Evolutionary conservation across 2,113 vertebrate species (phyloP), one percentile per base, ranked within the genome.

Genomic region (Gobiocypris rarus): DNA sequence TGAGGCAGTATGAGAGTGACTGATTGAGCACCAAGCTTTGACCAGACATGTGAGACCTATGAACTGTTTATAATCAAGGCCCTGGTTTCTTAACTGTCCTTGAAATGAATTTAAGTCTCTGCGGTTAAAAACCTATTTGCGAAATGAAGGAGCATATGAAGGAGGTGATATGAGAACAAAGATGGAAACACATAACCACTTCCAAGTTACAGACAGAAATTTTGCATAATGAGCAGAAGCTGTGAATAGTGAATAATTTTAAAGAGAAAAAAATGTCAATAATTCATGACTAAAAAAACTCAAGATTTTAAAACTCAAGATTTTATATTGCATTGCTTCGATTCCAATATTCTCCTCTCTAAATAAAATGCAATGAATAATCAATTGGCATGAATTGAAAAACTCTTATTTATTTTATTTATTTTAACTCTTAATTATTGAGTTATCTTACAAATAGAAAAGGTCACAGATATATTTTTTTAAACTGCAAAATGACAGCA

Each of bases 161-260:
- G 19, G 31, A 58, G 52, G 31, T 45, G 76, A 63, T 63, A 61
- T 63, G 61, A 34, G 59, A 65, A 81, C 26, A 67, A 81, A 81
- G 61, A 81, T 50, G 24, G 28, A 15, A 80, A 43, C 17, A 70
- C 15, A 76, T 69, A 45, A 69, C 28, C 79, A 14, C 2, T 1
- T 28, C 56, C n/a, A 76, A 48, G 41, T 63, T 54, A 73, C 79
- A 24, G 54, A 13, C 31, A n/a, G 3, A 82, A 24, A 41, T 63
- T 67, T 34, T 26, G 31, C 79, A 83, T 84, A 74, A 79, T 84
- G 65, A 56, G 63, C 52, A 56, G 5, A 50, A 48, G 75, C 52
- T 59, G 54, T 59, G 67, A 79, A 79, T 67, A 38, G 9, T 34
- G 65, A 73, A 59, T 75, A 22, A 50, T 83, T 83, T 61, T 83